Percentiles rank a stretch among this genome's conserved stretches.
Conservation (phyloP, 2,888 invertebrate genomes). For the Dolomedes plantarius region DNA sequence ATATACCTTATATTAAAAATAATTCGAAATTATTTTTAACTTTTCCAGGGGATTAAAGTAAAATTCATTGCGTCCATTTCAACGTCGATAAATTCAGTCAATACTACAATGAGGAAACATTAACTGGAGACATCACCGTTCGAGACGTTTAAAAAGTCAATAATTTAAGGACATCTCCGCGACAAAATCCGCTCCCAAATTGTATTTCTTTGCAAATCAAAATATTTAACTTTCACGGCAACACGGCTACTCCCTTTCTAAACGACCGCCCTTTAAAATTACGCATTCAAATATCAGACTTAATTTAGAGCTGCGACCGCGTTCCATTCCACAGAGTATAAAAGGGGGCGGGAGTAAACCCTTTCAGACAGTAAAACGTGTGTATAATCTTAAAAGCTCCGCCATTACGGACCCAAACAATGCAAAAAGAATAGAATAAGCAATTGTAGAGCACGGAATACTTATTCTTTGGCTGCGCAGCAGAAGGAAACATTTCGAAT, state of each 20-base stretch:
- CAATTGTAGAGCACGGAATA: slow-evolving; percentile 23
- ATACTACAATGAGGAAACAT: background rate
- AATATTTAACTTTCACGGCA: background rate
- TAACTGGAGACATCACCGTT: background rate
- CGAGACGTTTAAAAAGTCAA: background rate
- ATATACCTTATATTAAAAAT: too few species aligned
- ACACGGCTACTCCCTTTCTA: background rate
- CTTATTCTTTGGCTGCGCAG: slow-evolving; percentile 50
- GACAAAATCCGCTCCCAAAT: background rate
- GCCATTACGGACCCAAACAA: slow-evolving; percentile 3
- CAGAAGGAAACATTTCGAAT: slow-evolving; percentile 57
- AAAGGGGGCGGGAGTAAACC: background rate
- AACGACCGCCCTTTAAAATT: slow-evolving; percentile 14
- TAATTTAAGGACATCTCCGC: background rate
- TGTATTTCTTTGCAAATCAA: slow-evolving; percentile 5
- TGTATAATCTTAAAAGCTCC: slow-evolving; percentile 4
- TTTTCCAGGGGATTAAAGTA: too few species aligned
- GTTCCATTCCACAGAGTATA: background rate
- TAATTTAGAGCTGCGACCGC: background rate
- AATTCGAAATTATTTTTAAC: too few species aligned
- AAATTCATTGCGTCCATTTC: too few species aligned
- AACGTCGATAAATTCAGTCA: too few species aligned
- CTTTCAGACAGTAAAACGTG: background rate
- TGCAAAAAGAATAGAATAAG: slow-evolving; percentile 25
- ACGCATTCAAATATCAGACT: slow-evolving; percentile 9